Percentiles rank a stretch among this genome's conserved stretches.
These are phyloP conservation scores for Neodiprion pinetum DNA, from an alignment of 1,140 invertebrate genomes.

Conservation along the genomic window DNA sequence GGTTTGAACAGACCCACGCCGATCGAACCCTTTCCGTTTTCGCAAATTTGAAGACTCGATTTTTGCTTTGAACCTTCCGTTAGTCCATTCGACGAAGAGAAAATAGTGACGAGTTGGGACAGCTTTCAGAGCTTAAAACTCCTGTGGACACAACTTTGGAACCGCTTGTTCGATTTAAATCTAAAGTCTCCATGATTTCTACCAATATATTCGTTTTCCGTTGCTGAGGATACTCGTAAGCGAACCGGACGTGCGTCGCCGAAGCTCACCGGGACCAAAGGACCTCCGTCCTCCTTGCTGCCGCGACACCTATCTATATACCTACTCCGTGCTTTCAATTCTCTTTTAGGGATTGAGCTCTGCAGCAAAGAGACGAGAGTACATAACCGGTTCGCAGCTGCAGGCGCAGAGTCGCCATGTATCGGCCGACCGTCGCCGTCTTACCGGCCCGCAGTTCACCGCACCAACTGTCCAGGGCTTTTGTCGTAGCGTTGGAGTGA, in stretches of 20 bases:
- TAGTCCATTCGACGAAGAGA: too few relatives aligned
- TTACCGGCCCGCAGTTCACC: not conserved
- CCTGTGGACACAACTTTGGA: too few relatives aligned
- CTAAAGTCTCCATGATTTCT: too few relatives aligned
- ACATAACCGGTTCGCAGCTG: conserved; percentile 1
- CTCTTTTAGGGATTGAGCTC: conserved; percentile 5
- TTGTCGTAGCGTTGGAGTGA: not conserved
- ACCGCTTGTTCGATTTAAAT: too few relatives aligned
- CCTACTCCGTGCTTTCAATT: not conserved
- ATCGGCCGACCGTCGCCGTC: not conserved
- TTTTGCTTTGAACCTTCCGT: too few relatives aligned
- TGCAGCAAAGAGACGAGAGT: conserved; percentile 2
- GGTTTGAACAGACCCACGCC: too few relatives aligned
- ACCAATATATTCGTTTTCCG: too few relatives aligned
- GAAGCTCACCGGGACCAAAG: not conserved
- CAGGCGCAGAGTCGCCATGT: not conserved
- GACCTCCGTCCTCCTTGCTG: not conserved
- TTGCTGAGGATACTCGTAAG: too few relatives aligned
- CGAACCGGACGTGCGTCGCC: not conserved
- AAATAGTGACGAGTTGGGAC: too few relatives aligned
- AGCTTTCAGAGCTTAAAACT: too few relatives aligned
- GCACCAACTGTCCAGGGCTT: conserved; percentile 1
- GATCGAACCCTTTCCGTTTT: too few relatives aligned
- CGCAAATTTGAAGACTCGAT: too few relatives aligned
- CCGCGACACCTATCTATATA: not conserved